Percentiles rank a stretch among this genome's conserved stretches.
These are phyloP conservation scores for Lutjanus erythropterus DNA, from an alignment of 2,113 vertebrate genomes.

Conservation along the genomic window DNA sequence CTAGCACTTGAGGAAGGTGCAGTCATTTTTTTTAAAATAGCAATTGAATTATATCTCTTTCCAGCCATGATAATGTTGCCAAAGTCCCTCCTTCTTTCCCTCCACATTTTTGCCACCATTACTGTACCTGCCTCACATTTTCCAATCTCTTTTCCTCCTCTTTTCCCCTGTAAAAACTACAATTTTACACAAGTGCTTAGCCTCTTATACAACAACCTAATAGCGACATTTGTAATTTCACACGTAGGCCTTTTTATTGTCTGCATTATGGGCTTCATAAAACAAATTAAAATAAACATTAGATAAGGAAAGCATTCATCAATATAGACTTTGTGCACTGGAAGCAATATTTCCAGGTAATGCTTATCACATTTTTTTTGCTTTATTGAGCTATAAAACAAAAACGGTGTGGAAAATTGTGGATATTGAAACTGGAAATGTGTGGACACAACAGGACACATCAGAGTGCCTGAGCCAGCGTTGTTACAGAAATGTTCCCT, in stretches of 20 bases:
- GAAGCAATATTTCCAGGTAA: background rate
- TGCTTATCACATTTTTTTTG: background rate
- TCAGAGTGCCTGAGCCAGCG: background rate
- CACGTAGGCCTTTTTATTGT: background rate
- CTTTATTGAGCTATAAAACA: slow-evolving; percentile 1
- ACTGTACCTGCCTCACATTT: too few relatives aligned
- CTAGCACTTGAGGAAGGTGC: background rate
- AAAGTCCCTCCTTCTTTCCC: too few relatives aligned
- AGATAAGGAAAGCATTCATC: background rate
- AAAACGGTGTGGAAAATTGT: background rate
- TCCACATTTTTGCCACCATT: background rate
- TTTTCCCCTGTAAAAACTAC: too few relatives aligned
- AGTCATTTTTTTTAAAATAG: background rate
- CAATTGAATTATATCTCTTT: background rate
- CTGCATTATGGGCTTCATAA: background rate
- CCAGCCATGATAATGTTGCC: background rate
- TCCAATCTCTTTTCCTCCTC: too few relatives aligned
- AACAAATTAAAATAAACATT: background rate
- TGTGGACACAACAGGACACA: background rate
- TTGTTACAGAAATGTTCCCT: background rate
- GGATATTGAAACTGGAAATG: background rate
- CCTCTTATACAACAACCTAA: background rate
- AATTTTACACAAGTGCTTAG: too few relatives aligned
- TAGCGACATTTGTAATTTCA: background rate
- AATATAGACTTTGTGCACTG: too few relatives aligned